phyloP scores from a whole-genome alignment of 2,113 vertebrate species.

The Tiliqua scincoides region DNA sequence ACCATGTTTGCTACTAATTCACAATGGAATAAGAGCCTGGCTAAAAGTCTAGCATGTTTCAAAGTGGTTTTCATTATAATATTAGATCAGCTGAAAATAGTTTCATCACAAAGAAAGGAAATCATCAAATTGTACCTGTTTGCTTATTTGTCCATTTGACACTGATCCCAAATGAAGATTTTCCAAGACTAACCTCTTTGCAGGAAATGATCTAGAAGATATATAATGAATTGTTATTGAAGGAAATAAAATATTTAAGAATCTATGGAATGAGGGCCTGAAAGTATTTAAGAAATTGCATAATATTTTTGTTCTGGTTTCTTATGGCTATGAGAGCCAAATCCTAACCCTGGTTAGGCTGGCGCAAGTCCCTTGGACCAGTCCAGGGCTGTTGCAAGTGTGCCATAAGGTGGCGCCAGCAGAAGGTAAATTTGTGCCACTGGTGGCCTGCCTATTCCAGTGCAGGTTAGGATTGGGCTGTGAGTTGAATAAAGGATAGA shows the following conservation, averaged over 20 bases:
- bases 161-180: not conserved
- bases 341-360: too few species aligned
- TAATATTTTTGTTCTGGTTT: not conserved
- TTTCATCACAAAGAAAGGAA: constrained; percentile 5
- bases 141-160: not conserved
- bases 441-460: too few species aligned
- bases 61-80: constrained; percentile 4
- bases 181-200: not conserved
- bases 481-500: too few species aligned
- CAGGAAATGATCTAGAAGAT: not conserved
- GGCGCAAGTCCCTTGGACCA: too few species aligned
- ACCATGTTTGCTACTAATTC: constrained; percentile 10
- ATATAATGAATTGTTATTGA: not conserved
- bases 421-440: too few species aligned
- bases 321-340: not conserved
- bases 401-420: too few species aligned
- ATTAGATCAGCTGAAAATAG: not conserved
- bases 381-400: too few species aligned
- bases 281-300: not conserved
- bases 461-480: too few species aligned
- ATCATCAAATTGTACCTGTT: constrained; percentile 5
- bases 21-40: not conserved
- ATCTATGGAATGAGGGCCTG: not conserved
- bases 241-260: not conserved
- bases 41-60: constrained; percentile 9